Evolutionary conservation across 2,888 invertebrate species (phyloP), one percentile per base, ranked within the genome.

Genomic region (Lysandra bellargus): DNA sequence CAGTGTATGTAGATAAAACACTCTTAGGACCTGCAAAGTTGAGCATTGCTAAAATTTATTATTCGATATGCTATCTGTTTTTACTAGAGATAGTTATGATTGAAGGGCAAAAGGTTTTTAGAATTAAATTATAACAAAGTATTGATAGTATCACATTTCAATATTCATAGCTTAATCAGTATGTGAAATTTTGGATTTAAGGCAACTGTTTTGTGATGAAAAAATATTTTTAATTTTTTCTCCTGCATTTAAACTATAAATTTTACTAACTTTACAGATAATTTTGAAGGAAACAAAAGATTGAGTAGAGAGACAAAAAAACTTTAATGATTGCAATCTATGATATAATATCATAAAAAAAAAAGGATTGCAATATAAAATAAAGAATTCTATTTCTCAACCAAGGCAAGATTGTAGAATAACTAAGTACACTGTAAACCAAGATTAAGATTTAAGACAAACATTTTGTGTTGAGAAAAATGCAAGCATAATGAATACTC

Each of bases 391-490:
- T 33, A 33, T 14, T 14, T 33, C 6, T 69, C 1, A 33, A 69
- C 14, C 33, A 14, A 37, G 33, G 40, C 72, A 73, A 1, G n/a
- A 57, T 73, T 57, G 14, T 53, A 33, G 12, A 64, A 64, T 53
- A 14, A 53, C 53, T 30, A 78, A 77, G 37, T 60, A 60, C 64
- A 57, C 17, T 57, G 57, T 57, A 57, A 73, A 74, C 81, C 69
- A 69, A 33, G 5, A 33, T 37, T 69, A 69, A 64, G 9, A 7
- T 2, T 3, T 23, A 23, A 23, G 23, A 23, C 23, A 69, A 69
- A 69, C 6, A 69, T 33, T 64, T 69, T 69, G 33, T 17, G 30
- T 14, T 1, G 14, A 33, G 61, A 23, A 69, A 69, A 37, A 69
- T 33, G 69, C 53, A 57, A 57, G 53, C 69, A 69, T 14, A 69